Conservation (phyloP, 2,888 invertebrate species). For the Serripes groenlandicus region DNA sequence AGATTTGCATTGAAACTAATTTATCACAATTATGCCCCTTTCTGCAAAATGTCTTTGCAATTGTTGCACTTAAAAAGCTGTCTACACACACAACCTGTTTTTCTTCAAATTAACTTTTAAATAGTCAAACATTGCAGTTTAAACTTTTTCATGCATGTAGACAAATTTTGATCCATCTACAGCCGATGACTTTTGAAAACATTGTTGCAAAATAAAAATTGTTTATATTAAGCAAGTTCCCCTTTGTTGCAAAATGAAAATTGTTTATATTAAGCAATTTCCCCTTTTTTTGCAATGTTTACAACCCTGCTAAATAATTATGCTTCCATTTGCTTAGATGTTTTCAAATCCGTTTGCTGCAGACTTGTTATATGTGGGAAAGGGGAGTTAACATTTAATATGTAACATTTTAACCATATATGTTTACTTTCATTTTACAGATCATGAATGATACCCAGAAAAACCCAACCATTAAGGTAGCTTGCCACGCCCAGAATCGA, state of each 20-base stretch:
- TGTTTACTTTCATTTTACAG: constrained; percentile 84
- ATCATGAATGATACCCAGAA: constrained; percentile 95
- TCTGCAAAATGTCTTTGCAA: too few relatives aligned
- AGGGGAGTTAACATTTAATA: background rate
- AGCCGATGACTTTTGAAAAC: background rate
- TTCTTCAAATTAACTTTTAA: too few relatives aligned
- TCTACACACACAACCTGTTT: too few relatives aligned
- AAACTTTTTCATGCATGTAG: too few relatives aligned
- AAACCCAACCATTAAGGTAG: constrained; percentile 92
- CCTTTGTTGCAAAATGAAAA: background rate
- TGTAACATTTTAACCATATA: background rate
- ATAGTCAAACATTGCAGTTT: too few relatives aligned
- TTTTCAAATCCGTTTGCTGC: background rate
- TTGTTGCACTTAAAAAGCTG: too few relatives aligned
- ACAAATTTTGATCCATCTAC: too few relatives aligned
- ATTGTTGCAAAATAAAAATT: background rate
- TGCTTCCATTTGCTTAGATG: too few relatives aligned
- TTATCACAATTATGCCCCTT: too few relatives aligned
- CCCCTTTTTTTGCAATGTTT: background rate
- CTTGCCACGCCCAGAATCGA: constrained; percentile 92
- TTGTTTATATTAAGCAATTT: background rate
- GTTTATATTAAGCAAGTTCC: background rate
- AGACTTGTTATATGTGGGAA: background rate
- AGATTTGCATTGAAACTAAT: too few relatives aligned
- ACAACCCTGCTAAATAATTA: background rate